Base-by-base conservation (phyloP, 1,140 invertebrate species). In the Pentalonia nigronervosa region DNA sequence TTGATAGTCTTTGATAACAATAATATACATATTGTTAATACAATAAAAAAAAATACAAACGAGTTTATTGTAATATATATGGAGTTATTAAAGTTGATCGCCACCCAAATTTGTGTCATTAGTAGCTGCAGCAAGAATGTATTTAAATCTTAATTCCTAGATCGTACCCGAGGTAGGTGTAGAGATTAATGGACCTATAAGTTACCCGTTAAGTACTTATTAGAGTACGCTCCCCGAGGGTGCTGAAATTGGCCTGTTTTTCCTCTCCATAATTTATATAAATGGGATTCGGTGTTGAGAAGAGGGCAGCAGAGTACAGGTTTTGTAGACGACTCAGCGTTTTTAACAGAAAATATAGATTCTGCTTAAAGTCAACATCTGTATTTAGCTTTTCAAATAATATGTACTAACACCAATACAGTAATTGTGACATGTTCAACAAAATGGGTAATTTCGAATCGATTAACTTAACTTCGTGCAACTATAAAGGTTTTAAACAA, bases 141-240 rank as follows among this genome's bases (percentile, higher is more conserved):
- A 88, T 89, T 89, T 89, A 53, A 89, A 89, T 89, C 87, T 53
- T 25, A 89, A 34, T n/a, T 89, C n/a, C 20, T 36, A 53, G 17
- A 36, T 36, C 23, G n/a, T 36, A 89, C n/a, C 21, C 34, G 20
- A 50, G 34, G 2, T 21, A 50, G 34, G 2, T 21, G 47, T 25
- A 34, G n/a, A 89, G 48, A 89, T 89, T 89, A 89, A 89, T 89
- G n/a, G 9, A 48, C 87, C n/a, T 53, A 53, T 89, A 89, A 50
- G 48, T 89, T 88, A 88, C 20, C 48, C 87, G 7, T 88, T 53
- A 53, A 89, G 87, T 89, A 53, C n/a, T 53, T 36, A 3, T 89
- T 89, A 53, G 23, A 34, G 34, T 89, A 34, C 14, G 14, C 8
- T 89, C 34, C 87, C 87, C 8, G 14, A 23, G n/a, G 87, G 87